Evolutionary conservation across 2,888 invertebrate genomes (phyloP).

Genomic region (Listrodromus nycthemerus): DNA sequence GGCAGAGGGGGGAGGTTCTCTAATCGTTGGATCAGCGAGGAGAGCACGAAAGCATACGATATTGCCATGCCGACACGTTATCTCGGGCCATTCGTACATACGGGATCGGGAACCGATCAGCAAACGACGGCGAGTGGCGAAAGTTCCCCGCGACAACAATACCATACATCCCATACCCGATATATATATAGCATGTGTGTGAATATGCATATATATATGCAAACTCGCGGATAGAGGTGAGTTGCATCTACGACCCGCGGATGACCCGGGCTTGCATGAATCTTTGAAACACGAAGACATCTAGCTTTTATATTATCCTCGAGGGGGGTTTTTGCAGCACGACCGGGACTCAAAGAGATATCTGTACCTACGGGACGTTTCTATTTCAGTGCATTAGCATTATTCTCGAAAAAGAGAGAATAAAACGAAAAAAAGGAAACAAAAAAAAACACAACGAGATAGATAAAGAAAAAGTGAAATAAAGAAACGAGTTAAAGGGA

Average conservation of each 20-base stretch:
- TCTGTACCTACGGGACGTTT: slow-evolving; percentile 60
- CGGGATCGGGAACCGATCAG: slow-evolving; percentile 47
- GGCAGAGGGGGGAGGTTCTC: slow-evolving; percentile 19
- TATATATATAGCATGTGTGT: not conserved
- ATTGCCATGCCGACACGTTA: slow-evolving; percentile 56
- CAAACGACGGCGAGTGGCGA: slow-evolving; percentile 16
- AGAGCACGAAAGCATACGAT: slow-evolving; percentile 65
- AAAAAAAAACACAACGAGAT: slow-evolving; percentile 21
- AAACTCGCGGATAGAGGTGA: slow-evolving; percentile 48
- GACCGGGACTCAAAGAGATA: slow-evolving; percentile 38
- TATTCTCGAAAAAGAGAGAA: slow-evolving; percentile 38
- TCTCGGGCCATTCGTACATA: slow-evolving; percentile 53
- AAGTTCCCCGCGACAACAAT: slow-evolving; percentile 33
- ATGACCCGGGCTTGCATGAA: slow-evolving; percentile 58
- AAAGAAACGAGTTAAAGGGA: slow-evolving; percentile 60
- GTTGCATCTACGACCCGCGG: slow-evolving; percentile 59
- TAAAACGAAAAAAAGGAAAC: slow-evolving; percentile 14
- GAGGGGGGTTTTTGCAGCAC: slow-evolving; percentile 46
- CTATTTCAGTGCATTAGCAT: slow-evolving; percentile 65
- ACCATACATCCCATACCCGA: slow-evolving; percentile 16
- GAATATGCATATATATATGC: slow-evolving; percentile 7
- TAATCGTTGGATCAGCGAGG: slow-evolving; percentile 67
- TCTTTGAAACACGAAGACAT: slow-evolving; percentile 58
- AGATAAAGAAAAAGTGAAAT: slow-evolving; percentile 38
- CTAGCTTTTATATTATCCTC: slow-evolving; percentile 37